Evolutionary conservation across 2,113 vertebrate species (phyloP).

Genomic region (Todiramphus saurophagus): DNA sequence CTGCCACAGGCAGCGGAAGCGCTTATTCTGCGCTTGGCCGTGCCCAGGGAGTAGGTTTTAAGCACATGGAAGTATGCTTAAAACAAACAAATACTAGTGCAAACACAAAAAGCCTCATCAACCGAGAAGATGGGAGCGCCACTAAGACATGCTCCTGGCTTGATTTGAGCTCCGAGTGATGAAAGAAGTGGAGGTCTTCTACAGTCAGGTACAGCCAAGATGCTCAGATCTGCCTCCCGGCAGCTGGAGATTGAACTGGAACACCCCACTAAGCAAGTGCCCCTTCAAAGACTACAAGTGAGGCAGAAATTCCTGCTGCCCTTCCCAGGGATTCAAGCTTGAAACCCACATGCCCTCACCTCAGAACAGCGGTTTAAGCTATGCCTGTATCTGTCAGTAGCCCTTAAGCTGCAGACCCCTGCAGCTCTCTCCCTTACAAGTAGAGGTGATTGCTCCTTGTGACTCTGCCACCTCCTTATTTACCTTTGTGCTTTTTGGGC

Average conservation of each 20-base stretch:
- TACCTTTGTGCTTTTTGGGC: background rate
- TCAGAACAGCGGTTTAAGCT: background rate
- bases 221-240: background rate
- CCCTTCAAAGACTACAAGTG: background rate
- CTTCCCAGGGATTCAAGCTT: background rate
- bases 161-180: background rate
- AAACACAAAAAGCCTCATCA: background rate
- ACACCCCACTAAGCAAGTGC: background rate
- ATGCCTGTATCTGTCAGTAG: accelerated
- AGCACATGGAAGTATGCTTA: background rate
- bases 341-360: background rate
- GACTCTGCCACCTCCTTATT: background rate
- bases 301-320: background rate
- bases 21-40: background rate
- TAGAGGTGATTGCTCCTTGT: background rate
- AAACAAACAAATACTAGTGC: background rate
- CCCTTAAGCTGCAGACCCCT: background rate
- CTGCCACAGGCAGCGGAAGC: accelerated
- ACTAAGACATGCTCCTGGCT: background rate
- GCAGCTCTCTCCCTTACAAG: accelerated
- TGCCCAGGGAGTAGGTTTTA: accelerated
- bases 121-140: background rate
- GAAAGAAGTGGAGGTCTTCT: accelerated
- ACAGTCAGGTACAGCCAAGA: background rate
- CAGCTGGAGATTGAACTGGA: background rate